phyloP scores from a whole-genome alignment of 2,797 vertebrate genomes.

The Sebastes umbrosus region DNA sequence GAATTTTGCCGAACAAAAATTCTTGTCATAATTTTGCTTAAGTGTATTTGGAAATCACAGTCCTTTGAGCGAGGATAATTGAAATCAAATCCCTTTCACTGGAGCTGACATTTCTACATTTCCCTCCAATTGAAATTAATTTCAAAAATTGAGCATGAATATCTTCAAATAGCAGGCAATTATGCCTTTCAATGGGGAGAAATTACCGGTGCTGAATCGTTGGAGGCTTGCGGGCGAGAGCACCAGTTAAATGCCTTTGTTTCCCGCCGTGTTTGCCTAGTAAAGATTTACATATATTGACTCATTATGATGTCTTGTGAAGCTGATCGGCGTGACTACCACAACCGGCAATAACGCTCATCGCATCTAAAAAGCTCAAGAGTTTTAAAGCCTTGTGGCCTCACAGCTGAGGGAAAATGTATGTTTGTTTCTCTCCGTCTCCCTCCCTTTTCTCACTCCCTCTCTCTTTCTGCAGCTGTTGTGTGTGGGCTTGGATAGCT shows the following conservation, averaged over 20 bases:
- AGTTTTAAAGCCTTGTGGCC: conserved; percentile 76
- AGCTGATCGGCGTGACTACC: conserved; percentile 93
- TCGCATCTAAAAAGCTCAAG: conserved; percentile 77
- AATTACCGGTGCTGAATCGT: conserved; percentile 99
- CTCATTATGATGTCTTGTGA: conserved; percentile 99
- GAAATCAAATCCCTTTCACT: conserved; percentile 99
- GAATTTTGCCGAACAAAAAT: conserved; percentile 99
- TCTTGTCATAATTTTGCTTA: conserved; percentile 99
- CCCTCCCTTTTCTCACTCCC: conserved; percentile 47
- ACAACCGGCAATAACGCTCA: conserved; percentile 78
- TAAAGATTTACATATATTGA: conserved; percentile 99
- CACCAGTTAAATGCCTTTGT: conserved; percentile 99
- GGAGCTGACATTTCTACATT: conserved; percentile 99
- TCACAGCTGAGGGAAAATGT: conserved; percentile 77
- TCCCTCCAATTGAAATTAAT: conserved; percentile 99
- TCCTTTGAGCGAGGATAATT: conserved; percentile 99
- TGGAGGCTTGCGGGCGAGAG: conserved; percentile 98
- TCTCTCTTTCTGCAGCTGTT: conserved; percentile 70
- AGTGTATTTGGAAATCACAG: conserved; percentile 99
- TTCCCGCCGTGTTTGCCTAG: conserved; percentile 99
- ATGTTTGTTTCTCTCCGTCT: conserved; percentile 71
- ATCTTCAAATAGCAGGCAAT: conserved; percentile 99
- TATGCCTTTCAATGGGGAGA: conserved; percentile 99
- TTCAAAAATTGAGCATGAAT: conserved; percentile 99
- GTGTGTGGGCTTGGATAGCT: conserved; percentile 44